Percentiles rank a stretch among this genome's conserved stretches.
These are phyloP conservation scores for Ispidina picta DNA, from an alignment of 2,797 vertebrate genomes.

Conservation along the genomic window DNA sequence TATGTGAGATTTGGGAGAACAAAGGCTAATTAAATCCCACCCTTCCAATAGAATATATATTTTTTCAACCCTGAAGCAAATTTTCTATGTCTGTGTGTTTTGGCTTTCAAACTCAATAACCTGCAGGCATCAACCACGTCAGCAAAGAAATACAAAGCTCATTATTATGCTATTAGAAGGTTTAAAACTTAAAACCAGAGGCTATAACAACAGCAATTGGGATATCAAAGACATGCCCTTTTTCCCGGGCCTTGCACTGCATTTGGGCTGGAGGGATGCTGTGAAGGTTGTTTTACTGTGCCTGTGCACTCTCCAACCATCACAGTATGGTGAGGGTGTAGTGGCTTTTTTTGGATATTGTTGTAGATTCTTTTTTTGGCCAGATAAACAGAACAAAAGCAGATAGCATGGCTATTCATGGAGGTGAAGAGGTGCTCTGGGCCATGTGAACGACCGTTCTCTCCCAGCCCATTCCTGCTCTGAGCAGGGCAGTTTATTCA, in stretches of 20 bases:
- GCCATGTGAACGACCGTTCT: not conserved
- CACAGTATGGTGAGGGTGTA: not conserved
- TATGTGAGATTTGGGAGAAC: conserved; percentile 37
- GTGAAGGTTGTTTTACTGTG: conserved; percentile 23
- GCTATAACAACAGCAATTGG: conserved; percentile 40
- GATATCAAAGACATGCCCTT: conserved; percentile 15
- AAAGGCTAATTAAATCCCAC: conserved; percentile 54
- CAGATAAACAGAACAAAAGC: not conserved
- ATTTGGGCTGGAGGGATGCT: not conserved
- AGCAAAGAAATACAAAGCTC: conserved; percentile 52
- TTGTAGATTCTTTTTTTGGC: not conserved
- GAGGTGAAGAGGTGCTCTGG: not conserved
- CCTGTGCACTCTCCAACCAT: not conserved
- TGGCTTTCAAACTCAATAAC: conserved; percentile 48
- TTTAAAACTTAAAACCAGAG: conserved; percentile 51
- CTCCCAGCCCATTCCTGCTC: not conserved
- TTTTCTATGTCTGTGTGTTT: conserved; percentile 48
- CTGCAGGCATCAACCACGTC: conserved; percentile 8
- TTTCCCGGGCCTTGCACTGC: not conserved
- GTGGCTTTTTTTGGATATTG: not conserved
- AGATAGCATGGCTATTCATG: not conserved
- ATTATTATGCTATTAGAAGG: conserved; percentile 17
- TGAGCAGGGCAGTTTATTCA: not conserved
- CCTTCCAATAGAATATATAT: conserved; percentile 37
- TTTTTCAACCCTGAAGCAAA: conserved; percentile 47